Conservation (phyloP, 1,140 invertebrate species). For the Pseudomyrmex concolor region DNA sequence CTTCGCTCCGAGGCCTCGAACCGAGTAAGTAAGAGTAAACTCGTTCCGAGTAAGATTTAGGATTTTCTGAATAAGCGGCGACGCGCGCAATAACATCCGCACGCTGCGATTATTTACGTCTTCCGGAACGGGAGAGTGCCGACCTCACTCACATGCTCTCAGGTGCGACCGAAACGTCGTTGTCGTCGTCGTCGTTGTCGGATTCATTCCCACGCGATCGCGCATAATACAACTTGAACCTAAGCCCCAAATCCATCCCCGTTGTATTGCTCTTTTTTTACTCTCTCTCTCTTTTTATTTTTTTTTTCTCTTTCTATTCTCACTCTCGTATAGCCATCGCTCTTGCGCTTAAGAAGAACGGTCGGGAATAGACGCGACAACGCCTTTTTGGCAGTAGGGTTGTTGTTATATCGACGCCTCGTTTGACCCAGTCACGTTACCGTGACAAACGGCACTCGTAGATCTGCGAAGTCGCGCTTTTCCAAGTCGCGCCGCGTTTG, state of each 20-base stretch:
- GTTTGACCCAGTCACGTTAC: conserved; percentile 78
- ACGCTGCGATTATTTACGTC: conserved; percentile 62
- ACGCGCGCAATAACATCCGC: conserved; percentile 53
- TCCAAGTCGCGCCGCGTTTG: conserved; percentile 19
- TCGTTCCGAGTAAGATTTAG: conserved; percentile 27
- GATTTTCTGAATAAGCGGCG: conserved; percentile 47
- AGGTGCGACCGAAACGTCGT: conserved; percentile 40
- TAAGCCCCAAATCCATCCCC: conserved; percentile 8
- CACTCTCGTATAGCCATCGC: conserved; percentile 26
- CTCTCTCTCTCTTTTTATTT: not conserved
- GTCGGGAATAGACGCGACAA: conserved; percentile 69
- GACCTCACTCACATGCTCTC: conserved; percentile 50
- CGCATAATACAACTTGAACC: conserved; percentile 49
- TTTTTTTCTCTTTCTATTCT: conserved; percentile 1
- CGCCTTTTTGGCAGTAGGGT: conserved; percentile 73
- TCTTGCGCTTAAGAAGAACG: conserved; percentile 69
- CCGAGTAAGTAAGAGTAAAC: too few species aligned
- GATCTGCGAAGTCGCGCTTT: conserved; percentile 53
- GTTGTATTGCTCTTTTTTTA: too few species aligned
- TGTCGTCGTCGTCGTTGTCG: conserved; percentile 8
- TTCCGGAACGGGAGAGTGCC: conserved; percentile 48
- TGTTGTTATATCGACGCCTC: conserved; percentile 80
- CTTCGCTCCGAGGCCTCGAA: not conserved
- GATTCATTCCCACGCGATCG: conserved; percentile 56
- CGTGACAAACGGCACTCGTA: conserved; percentile 73